phyloP scores from a whole-genome alignment of 2,888 invertebrate species.

The Poecilobothrus nobilitatus region DNA sequence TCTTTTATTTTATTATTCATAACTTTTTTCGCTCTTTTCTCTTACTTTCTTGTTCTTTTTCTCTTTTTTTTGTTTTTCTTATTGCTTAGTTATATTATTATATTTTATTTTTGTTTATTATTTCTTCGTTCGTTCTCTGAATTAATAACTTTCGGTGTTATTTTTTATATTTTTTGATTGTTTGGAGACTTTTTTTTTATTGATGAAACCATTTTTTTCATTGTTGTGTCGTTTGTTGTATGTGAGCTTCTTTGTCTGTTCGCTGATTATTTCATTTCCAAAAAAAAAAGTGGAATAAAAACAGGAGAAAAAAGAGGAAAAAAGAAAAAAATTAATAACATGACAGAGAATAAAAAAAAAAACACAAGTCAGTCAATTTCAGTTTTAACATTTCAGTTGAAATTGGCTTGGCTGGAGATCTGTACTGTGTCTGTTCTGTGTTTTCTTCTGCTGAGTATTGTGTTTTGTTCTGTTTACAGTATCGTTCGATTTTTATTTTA shows the following conservation, averaged over 20 bases:
- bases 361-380: background rate
- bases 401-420: slow-evolving; percentile 2
- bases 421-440: background rate
- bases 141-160: no score
- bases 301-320: background rate
- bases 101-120: background rate
- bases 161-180: background rate
- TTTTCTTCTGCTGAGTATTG: no score
- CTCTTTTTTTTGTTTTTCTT: background rate
- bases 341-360: background rate
- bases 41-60: background rate
- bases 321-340: no score
- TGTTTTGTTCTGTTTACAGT: no score
- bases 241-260: slow-evolving; percentile 2
- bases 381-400: background rate
- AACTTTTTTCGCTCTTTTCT: background rate
- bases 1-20: no score
- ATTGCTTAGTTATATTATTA: background rate
- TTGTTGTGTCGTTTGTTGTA: background rate
- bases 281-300: background rate
- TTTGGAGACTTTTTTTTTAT: slow-evolving; percentile 3
- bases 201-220: background rate
- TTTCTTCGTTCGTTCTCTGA: background rate
- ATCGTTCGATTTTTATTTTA: background rate
- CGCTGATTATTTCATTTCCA: background rate